Evolutionary conservation across 2,888 invertebrate species (phyloP), one percentile per base, ranked within the genome.

Genomic region (Keiferia lycopersicella): DNA sequence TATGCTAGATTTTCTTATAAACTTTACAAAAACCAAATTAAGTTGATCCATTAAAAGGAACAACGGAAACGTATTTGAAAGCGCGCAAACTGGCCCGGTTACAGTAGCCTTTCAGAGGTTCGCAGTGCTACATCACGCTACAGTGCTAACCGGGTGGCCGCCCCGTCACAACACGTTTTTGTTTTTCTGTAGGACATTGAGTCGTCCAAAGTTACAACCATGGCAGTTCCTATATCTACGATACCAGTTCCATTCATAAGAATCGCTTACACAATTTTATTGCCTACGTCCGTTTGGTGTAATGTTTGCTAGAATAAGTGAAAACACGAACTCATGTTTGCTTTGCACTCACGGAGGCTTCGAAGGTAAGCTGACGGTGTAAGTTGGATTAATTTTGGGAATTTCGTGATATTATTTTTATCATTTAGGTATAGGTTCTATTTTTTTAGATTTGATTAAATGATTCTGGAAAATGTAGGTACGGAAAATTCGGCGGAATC

Each of bases 271-370:
- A 22, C 22, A 53, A 53, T 22, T 48, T 58, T 75, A 77, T 73
- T 72, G 69, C 30, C 8, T 18, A 50, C 26, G 12, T 45, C 34
- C 61, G 61, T 50, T 50, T 72, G 73, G 76, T 79, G 73, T 75
- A 74, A 67, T 75, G 69, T 75, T 76, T 81, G 78, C 78, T 79
- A 71, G 76, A 73, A 76, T 78, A 78, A 84, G 84, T 84, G 82
- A 82, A 82, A 84, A 74, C 76, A 71, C 73, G 75, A 78, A 79
- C 74, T 81, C 82, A 91, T 91, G 91, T 89, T 90, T 84, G 78
- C 84, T 79, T 80, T 85, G 74, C 84, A 83, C 77, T 86, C 88
- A 64, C 79, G 79, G 66, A 77, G 85, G 72, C 80, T 90, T 77
- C 87, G 89, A 79, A 86, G 90, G 91, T 90, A 82, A 81, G 81